Evolutionary conservation across 2,797 vertebrate genomes (phyloP).

Genomic region (Melanotaenia parkinsoni): DNA sequence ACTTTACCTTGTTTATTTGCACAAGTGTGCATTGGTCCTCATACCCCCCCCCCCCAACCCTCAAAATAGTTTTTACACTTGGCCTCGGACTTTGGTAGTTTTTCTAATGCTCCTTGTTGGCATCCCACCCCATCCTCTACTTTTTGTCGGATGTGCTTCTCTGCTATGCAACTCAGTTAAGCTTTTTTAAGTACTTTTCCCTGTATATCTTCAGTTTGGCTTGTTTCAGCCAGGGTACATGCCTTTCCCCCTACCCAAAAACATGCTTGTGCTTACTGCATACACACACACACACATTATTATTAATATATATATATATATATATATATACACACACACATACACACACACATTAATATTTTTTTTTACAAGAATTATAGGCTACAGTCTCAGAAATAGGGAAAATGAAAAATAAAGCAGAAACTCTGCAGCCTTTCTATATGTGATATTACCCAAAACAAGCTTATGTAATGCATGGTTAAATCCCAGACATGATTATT

Average conservation of each 20-base stretch:
- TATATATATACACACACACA: too few species aligned
- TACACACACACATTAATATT: too few species aligned
- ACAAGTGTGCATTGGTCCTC: constrained; percentile 27
- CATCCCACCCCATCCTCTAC: constrained; percentile 4
- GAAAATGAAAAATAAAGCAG: too few species aligned
- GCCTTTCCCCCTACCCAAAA: constrained; percentile 17
- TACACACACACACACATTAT: too few species aligned
- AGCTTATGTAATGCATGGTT: constrained; percentile 7
- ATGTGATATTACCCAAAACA: not conserved
- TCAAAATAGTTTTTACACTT: constrained; percentile 36
- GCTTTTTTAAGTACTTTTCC: too few species aligned
- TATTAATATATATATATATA: too few species aligned
- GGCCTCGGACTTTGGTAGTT: constrained; percentile 19
- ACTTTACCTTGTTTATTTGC: constrained; percentile 22
- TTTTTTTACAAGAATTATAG: too few species aligned
- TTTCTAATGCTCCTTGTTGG: constrained; percentile 27
- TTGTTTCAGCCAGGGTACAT: constrained; percentile 37
- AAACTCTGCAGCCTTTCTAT: too few species aligned
- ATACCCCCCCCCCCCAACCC: constrained; percentile 5
- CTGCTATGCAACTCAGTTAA: constrained; percentile 5
- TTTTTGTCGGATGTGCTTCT: constrained; percentile 33
- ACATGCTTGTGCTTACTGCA: constrained; percentile 32
- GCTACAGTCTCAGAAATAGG: too few species aligned
- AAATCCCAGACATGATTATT: not conserved
- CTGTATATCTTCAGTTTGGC: not conserved